Conservation (phyloP, 2,888 invertebrate species). For the Agrochola lychnidis region DNA sequence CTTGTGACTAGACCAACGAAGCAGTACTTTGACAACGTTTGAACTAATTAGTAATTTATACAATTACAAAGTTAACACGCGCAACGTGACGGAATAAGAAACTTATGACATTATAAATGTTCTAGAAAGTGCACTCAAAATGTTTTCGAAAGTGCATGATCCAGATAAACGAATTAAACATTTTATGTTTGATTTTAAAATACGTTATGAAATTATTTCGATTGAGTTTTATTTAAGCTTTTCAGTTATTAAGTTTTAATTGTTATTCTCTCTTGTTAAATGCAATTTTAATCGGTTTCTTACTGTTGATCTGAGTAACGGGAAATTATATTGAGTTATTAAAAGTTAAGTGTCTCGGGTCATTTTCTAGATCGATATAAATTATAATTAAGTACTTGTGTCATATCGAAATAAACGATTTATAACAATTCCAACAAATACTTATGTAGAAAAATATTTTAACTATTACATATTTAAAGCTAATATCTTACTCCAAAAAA, state of each 20-base stretch:
- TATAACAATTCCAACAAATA: not conserved
- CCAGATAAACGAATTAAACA: constrained; percentile 58
- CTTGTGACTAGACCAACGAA: no score
- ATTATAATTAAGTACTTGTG: not conserved
- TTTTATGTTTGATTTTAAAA: constrained; percentile 70
- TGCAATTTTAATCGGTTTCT: constrained; percentile 39
- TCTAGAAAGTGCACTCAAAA: constrained; percentile 72
- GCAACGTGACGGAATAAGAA: constrained; percentile 59
- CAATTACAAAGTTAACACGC: constrained; percentile 58
- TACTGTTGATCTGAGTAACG: constrained; percentile 25
- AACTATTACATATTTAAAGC: not conserved
- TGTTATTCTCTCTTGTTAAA: constrained; percentile 50
- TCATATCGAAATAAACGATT: not conserved
- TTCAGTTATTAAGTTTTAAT: constrained; percentile 47
- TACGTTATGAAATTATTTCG: constrained; percentile 37
- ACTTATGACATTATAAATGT: constrained; percentile 57
- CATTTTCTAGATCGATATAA: not conserved
- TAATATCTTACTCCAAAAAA: constrained; percentile 4
- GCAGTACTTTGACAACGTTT: not conserved
- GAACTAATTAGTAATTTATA: constrained; percentile 45
- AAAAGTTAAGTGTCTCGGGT: not conserved
- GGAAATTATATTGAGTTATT: constrained; percentile 8
- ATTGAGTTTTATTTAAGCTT: constrained; percentile 40
- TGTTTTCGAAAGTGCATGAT: constrained; percentile 72
- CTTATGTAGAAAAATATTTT: not conserved